Evolutionary conservation across 2,888 invertebrate genomes (phyloP).

Genomic region (Lithophane leautieri): DNA sequence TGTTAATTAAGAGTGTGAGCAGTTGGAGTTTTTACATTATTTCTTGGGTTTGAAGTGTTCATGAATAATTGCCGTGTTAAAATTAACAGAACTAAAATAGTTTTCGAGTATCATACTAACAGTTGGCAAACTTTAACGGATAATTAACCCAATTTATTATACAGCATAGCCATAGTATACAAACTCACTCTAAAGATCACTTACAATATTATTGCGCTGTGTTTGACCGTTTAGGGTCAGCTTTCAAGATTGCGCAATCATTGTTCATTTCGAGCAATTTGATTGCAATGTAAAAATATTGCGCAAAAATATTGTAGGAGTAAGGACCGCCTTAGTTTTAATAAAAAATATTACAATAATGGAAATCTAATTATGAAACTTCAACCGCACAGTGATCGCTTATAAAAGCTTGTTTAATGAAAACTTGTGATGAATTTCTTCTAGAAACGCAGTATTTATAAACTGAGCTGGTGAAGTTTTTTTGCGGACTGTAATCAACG

Average conservation of each 20-base stretch:
- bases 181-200: not conserved
- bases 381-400: conserved; percentile 52
- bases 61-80: conserved; percentile 18
- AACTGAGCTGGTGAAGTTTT: not conserved
- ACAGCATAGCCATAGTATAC: not conserved
- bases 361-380: conserved; percentile 52
- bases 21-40: conserved; percentile 7
- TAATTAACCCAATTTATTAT: not conserved
- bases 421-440: conserved; percentile 32
- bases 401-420: conserved; percentile 39
- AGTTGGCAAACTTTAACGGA: not conserved
- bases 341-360: conserved; percentile 27
- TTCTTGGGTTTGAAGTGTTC: conserved; percentile 7
- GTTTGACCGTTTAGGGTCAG: not conserved
- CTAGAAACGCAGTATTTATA: not conserved
- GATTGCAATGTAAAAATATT: not conserved
- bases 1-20: conserved; percentile 16
- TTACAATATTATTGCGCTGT: not conserved
- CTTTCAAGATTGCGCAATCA: not conserved
- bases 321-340: not conserved
- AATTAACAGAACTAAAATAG: conserved; percentile 9
- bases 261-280: too few species aligned
- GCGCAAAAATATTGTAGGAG: not conserved
- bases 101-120: not conserved
- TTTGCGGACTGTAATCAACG: not conserved